Conservation (phyloP, 2,888 invertebrate species). For the Drosophila histrio region DNA sequence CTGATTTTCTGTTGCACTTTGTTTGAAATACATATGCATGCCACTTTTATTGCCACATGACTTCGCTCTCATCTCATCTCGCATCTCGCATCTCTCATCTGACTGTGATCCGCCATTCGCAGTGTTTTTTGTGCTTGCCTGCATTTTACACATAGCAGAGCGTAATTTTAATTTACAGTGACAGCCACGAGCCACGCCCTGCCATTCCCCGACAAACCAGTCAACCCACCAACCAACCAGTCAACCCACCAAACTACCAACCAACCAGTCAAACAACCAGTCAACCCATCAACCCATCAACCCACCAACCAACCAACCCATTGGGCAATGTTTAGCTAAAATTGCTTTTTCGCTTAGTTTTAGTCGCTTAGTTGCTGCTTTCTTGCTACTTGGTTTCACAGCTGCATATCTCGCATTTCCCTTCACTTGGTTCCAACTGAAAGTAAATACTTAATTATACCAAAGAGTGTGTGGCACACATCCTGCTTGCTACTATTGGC, state of each 20-base stretch:
- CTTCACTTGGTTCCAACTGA: slow-evolving; percentile 44
- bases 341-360: slow-evolving; percentile 70
- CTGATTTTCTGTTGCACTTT: slow-evolving; percentile 75
- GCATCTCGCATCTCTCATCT: not conserved
- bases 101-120: slow-evolving; percentile 4
- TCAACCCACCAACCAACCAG: slow-evolving; percentile 1
- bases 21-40: slow-evolving; percentile 69
- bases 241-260: not conserved
- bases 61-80: slow-evolving; percentile 17
- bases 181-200: slow-evolving; percentile 43
- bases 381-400: slow-evolving; percentile 58
- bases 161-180: slow-evolving; percentile 59
- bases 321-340: slow-evolving; percentile 67
- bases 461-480: slow-evolving; percentile 41
- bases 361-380: slow-evolving; percentile 15
- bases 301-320: slow-evolving; percentile 2
- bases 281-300: not conserved
- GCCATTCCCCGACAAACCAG: not conserved
- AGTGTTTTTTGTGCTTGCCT: slow-evolving; percentile 56
- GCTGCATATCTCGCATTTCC: slow-evolving; percentile 55
- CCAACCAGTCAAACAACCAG: not conserved
- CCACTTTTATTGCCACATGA: slow-evolving; percentile 73
- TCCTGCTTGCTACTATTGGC: slow-evolving; percentile 27
- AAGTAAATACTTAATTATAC: slow-evolving; percentile 79
- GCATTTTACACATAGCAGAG: slow-evolving; percentile 66